Evolutionary conservation across 2,888 invertebrate species (phyloP).

Genomic region (Callinectes sapidus): DNA sequence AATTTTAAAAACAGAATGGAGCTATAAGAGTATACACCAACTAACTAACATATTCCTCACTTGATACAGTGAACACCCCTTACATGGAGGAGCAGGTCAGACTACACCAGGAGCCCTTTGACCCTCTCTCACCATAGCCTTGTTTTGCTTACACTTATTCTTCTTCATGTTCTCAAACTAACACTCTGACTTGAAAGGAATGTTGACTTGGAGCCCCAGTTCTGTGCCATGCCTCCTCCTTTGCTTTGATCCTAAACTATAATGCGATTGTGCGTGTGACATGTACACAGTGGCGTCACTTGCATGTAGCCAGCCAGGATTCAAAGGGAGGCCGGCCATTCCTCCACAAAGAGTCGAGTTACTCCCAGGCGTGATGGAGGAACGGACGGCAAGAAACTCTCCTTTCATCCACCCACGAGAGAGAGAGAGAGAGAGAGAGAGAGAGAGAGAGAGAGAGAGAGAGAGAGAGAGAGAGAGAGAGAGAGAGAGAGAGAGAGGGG

Average conservation of each 20-base stretch:
- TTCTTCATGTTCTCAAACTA: background rate
- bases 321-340: background rate
- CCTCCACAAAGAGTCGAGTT: background rate
- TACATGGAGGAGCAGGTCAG: background rate
- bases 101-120: background rate
- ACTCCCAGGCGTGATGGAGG: background rate
- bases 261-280: background rate
- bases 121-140: background rate
- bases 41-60: too few relatives aligned
- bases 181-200: background rate
- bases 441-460: slow-evolving; percentile 42
- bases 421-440: slow-evolving; percentile 32
- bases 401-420: background rate
- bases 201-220: background rate
- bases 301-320: background rate
- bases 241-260: background rate
- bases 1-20: too few relatives aligned
- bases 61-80: too few relatives aligned
- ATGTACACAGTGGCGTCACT: background rate
- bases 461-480: slow-evolving; percentile 42
- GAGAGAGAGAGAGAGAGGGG: too few relatives aligned
- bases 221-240: background rate
- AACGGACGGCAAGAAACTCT: background rate
- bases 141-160: background rate
- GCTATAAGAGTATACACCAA: too few relatives aligned